A percentile compares a stretch with the other conserved stretches of the same genome.
Conservation (phyloP, 2,888 invertebrate genomes). For the Perizoma affinitatum region DNA sequence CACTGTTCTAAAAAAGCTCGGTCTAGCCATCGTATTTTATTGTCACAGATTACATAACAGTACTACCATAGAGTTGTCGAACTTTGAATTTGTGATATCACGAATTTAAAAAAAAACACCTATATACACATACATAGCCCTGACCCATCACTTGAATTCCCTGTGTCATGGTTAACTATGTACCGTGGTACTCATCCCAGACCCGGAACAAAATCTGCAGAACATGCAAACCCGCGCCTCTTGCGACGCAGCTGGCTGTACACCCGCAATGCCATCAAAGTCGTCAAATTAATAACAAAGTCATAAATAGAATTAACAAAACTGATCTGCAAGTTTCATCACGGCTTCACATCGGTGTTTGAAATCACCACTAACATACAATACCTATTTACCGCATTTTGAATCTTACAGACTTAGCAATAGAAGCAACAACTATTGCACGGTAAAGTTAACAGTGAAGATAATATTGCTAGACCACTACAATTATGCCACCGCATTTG, state of each 20-base stretch:
- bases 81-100: neutral
- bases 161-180: too few relatives aligned
- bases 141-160: too few relatives aligned
- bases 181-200: too few relatives aligned
- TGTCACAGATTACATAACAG: too few relatives aligned
- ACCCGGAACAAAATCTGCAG: too few relatives aligned
- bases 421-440: constrained; percentile 1
- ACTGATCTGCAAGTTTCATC: constrained; percentile 29
- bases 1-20: too few relatives aligned
- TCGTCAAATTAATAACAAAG: neutral
- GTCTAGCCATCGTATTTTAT: too few relatives aligned
- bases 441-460: too few relatives aligned
- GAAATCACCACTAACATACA: constrained; percentile 15
- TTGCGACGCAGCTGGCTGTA: too few relatives aligned
- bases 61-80: neutral
- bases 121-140: too few relatives aligned
- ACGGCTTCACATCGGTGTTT: constrained; percentile 26
- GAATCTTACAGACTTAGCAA: constrained; percentile 6
- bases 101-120: neutral
- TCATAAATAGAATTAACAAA: constrained; percentile 22
- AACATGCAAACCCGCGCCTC: too few relatives aligned
- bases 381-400: constrained; percentile 1
- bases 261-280: too few relatives aligned
- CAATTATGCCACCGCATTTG: constrained; percentile 5
- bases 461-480: neutral